phyloP scores from a whole-genome alignment of 2,888 invertebrate genomes.

The Eupelmus urozonus region DNA sequence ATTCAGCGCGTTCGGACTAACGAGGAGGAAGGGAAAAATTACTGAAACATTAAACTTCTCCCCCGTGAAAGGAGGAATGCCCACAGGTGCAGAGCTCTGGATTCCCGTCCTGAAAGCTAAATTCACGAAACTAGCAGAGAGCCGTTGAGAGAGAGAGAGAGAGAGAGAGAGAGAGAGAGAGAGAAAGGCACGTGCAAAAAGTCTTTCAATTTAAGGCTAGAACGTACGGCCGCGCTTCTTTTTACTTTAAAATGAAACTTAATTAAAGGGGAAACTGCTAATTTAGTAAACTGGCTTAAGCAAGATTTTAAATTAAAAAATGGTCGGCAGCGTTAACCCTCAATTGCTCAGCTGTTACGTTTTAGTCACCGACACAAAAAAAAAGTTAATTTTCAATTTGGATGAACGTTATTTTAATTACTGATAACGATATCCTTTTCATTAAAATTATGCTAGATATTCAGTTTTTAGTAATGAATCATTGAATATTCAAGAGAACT shows the following conservation, averaged over 20 bases:
- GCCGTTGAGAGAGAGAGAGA: conserved; percentile 7
- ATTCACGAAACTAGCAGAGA: background rate
- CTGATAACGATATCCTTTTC: too few relatives aligned
- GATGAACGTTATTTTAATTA: too few relatives aligned
- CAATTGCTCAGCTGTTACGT: background rate
- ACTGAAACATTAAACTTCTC: conserved; percentile 8
- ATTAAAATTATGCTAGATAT: too few relatives aligned
- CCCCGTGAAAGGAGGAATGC: conserved; percentile 3
- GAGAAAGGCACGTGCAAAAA: background rate
- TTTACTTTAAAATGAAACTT: conserved; percentile 7
- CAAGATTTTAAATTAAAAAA: background rate
- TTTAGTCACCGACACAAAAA: too few relatives aligned
- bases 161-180: conserved; percentile 29
- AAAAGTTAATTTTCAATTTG: too few relatives aligned
- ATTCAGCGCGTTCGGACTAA: too few relatives aligned
- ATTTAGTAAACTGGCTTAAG: background rate
- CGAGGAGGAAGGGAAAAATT: background rate
- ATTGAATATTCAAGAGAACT: too few relatives aligned
- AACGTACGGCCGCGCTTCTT: conserved; percentile 1
- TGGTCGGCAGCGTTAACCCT: background rate
- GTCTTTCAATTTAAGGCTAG: conserved; percentile 19
- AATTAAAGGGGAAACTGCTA: conserved; percentile 5
- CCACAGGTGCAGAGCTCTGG: background rate
- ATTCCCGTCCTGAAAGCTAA: conserved; percentile 3
- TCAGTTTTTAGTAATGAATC: too few relatives aligned